Percentiles rank a stretch among this genome's conserved stretches.
These are phyloP conservation scores for Cyanistes caeruleus DNA, from an alignment of 2,113 vertebrate genomes.

Conservation along the genomic window DNA sequence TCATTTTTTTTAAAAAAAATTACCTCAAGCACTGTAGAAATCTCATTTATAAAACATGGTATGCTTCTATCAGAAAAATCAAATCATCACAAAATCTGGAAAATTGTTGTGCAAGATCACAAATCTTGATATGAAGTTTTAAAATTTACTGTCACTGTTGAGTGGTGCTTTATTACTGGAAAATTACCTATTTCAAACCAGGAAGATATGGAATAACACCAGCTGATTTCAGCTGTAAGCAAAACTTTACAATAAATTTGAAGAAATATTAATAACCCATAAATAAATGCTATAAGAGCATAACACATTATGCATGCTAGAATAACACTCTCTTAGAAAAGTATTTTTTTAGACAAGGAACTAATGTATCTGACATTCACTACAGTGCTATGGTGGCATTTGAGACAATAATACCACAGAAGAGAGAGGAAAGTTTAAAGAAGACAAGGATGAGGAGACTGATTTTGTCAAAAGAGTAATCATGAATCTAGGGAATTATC, in stretches of 20 bases:
- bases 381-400: neutral
- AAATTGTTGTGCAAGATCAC: neutral
- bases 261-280: neutral
- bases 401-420: neutral
- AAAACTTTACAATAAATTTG: neutral
- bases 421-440: neutral
- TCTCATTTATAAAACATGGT: neutral
- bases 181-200: neutral
- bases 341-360: neutral
- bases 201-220: neutral
- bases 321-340: neutral
- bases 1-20: neutral
- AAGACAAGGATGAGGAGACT: neutral
- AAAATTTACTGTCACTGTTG: neutral
- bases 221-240: neutral
- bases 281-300: neutral
- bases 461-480: neutral
- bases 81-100: neutral
- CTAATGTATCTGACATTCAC: neutral
- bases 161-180: neutral
- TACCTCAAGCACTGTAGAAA: neutral
- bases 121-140: neutral
- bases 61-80: neutral
- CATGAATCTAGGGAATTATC: neutral
- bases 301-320: neutral